Base-by-base conservation (phyloP, 2,888 invertebrate genomes). In the Mimas tiliae region DNA sequence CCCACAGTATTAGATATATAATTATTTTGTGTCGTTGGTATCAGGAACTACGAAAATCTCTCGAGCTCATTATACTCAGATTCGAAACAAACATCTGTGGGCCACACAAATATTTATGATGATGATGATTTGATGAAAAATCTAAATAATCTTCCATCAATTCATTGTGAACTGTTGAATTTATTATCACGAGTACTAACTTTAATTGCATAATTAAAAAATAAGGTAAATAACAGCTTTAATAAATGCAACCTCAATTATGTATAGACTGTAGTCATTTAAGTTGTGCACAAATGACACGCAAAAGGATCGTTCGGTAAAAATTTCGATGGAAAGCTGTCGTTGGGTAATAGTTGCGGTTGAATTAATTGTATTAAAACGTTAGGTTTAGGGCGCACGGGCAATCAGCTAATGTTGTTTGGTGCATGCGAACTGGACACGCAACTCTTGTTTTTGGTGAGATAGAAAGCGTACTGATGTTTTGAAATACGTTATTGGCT, bases 301-400 rank as follows among this genome's bases (percentile, higher is more conserved):
- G 92, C 92, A 85, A 92, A 90, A 87, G 80, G 84, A 87, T 91
- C 91, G 81, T 92, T 91, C 85, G 80, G 82, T 83, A 85, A 90
- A 89, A 88, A 85, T 86, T 82, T 84, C 86, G 84, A 86, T 82
- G 85, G 81, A 87, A 88, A 89, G 90, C 89, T 89, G 89, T 87
- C 90, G 86, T 81, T 83, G 82, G 85, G 87, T 91, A 91, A 89
- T 88, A 86, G 85, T 79, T 83, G 85, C 70, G 74, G 89, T 91
- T 87, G 84, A 90, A 91, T 91, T 93, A 93, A 93, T 92, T 91
- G 92, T 90, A 93, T 93, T 93, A 93, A 93, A 93, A 91, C 89
- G 91, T 88, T 89, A 88, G 86, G 88, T 85, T 78, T 86, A 83
- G 70, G 72, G 85, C 86, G 89, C 84, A 88, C 86, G 86, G 79